phyloP scores from a whole-genome alignment of 2,888 invertebrate species.

The Odontomyia ornata region DNA sequence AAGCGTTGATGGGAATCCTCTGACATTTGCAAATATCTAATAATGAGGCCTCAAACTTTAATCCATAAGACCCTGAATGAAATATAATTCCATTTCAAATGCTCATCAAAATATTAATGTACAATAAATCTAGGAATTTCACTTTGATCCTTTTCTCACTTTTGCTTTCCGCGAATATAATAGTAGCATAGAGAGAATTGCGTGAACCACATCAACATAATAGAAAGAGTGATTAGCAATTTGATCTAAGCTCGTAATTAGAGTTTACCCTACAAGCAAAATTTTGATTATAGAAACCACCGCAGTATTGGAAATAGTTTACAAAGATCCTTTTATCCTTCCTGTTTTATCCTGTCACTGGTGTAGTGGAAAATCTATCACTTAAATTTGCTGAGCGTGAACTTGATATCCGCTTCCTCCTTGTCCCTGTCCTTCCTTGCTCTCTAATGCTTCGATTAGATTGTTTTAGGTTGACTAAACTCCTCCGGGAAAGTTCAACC shows the following conservation, averaged over 20 bases:
- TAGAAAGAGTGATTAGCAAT: constrained; percentile 6
- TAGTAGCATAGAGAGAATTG: neutral
- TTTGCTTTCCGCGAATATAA: neutral
- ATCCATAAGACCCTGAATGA: constrained; percentile 4
- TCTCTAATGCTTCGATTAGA: no score
- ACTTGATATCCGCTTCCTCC: no score
- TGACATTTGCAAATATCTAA: neutral
- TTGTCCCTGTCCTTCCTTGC: neutral
- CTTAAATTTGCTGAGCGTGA: no score
- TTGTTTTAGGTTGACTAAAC: no score
- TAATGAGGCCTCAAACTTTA: neutral
- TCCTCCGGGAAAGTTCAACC: neutral
- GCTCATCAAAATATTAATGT: neutral
- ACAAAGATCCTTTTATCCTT: neutral
- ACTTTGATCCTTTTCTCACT: neutral
- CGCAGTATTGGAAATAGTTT: neutral
- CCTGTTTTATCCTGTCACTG: no score
- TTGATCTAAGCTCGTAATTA: constrained; percentile 6
- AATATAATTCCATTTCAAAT: neutral
- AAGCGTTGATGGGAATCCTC: neutral
- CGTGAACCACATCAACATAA: neutral
- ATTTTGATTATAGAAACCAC: constrained; percentile 2
- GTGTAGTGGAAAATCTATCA: no score
- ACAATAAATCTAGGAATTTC: neutral
- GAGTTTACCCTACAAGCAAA: constrained; percentile 4